These are phyloP conservation scores for Echinops telfairi DNA, from an alignment of 2,113 vertebrate species.

Conservation along the genomic window DNA sequence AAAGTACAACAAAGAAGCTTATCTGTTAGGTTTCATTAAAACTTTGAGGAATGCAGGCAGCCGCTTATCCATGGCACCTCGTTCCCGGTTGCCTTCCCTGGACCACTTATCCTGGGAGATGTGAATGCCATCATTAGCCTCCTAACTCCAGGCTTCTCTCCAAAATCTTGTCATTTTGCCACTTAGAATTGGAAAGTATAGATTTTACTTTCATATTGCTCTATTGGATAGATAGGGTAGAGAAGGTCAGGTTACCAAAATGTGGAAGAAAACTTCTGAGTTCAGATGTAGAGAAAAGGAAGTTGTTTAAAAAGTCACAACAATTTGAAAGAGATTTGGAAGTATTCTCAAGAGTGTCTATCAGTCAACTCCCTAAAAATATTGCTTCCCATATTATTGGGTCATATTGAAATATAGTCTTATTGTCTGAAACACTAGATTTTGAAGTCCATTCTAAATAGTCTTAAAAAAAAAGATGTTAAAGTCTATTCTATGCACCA, in stretches of 20 bases:
- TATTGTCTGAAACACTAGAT: constrained; percentile 3
- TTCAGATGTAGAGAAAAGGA: constrained; percentile 38
- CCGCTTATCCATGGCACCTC: background rate
- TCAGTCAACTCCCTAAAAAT: constrained; percentile 14
- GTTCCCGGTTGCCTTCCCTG: constrained; percentile 27
- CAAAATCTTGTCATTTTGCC: background rate
- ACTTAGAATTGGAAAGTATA: background rate
- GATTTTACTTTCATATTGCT: background rate
- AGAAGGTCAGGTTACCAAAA: background rate
- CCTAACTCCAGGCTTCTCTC: background rate
- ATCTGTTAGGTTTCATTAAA: background rate
- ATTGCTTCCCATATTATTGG: background rate
- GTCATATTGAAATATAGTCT: background rate
- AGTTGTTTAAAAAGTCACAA: background rate
- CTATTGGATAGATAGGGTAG: background rate
- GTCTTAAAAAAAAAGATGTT: constrained; percentile 13
- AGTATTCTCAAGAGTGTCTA: background rate
- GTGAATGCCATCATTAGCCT: background rate
- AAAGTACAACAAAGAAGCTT: constrained; percentile 33
- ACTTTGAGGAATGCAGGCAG: constrained; percentile 61
- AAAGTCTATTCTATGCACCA: constrained; percentile 22
- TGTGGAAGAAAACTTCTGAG: constrained; percentile 18
- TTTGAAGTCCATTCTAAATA: constrained; percentile 19
- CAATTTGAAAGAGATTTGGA: constrained; percentile 37
- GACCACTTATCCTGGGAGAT: background rate